Percentiles rank a stretch among this genome's conserved stretches.
Evolutionary conservation across 2,113 vertebrate species (phyloP).

Genomic region (Scopus umbretta): DNA sequence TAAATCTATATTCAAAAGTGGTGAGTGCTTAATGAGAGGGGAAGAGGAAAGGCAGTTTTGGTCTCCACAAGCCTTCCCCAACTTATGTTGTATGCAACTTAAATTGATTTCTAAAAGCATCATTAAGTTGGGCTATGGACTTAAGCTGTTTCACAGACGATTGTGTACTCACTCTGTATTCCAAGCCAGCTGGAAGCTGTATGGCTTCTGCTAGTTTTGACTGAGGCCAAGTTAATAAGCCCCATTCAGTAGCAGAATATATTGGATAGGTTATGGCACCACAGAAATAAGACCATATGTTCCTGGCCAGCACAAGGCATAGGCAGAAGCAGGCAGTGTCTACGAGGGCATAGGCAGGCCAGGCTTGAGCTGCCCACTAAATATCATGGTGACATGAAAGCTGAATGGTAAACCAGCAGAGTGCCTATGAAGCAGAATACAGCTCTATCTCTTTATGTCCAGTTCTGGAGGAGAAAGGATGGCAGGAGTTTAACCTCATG

Average conservation of each 20-base stretch:
- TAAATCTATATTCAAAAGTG: not conserved
- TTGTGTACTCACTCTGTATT: not conserved
- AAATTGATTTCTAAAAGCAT: not conserved
- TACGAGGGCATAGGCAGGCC: not conserved
- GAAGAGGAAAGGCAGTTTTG: not conserved
- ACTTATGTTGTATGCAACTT: not conserved
- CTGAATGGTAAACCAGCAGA: not conserved
- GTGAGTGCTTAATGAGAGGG: not conserved
- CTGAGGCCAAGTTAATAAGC: not conserved
- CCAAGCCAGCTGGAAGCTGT: not conserved
- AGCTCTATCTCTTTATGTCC: not conserved
- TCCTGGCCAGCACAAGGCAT: not conserved
- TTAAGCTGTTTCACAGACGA: not conserved
- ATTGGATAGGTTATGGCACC: not conserved
- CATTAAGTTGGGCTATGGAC: not conserved
- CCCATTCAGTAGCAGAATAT: not conserved
- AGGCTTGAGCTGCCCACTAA: not conserved
- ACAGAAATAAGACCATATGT: not conserved
- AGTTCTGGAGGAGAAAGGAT: not conserved
- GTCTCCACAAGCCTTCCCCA: not conserved
- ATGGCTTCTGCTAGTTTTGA: not conserved
- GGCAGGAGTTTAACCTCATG: not conserved
- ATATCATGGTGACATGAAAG: not conserved
- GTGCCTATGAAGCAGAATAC: not conserved
- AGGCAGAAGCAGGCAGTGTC: not conserved